Base-by-base conservation (phyloP, 1,140 invertebrate genomes). In the Meloidogyne exigua region DNA sequence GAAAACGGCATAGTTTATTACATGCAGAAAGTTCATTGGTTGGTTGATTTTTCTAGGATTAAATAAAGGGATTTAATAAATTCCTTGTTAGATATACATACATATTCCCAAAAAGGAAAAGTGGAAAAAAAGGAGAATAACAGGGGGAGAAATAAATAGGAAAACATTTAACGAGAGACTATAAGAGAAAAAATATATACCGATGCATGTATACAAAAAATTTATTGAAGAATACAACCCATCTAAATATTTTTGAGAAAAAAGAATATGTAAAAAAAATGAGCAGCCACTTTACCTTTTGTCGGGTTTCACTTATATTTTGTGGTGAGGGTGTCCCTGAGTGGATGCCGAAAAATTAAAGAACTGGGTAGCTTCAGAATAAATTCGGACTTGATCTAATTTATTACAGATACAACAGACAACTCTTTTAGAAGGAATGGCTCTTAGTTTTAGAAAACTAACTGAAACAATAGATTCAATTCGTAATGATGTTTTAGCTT, bases 1-100 rank as follows among this genome's bases (percentile, higher is more conserved):
- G 85, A 28, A 78, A 85, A 68, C 62, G 85, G 49, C 68, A 85
- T n/a, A 86, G 82, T 68, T 68, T 87, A 12, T 69, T 85, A 12
- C 79, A 85, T 25, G 81, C 83, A 49, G 85, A 87, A 64, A 87
- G 86, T 63, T 72, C 87, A 72, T 65, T 84, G 9, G 49, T 57
- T 57, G 1, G 49, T 57, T n/a, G 0, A 57, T n/a, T 57, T 57
- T 39, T 39, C 10, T 9, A 9, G 9, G 9, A 0, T 39, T 39
- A 39, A 7, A 7, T 39, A 9, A 32, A n/a, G 7, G 7, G 36
- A 39, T 39, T 39, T 9, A 39, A 3, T 39, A 39, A 39, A 39
- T 39, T 39, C 36, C 9, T 39, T 39, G 3, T 12, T 57, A n/a
- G 49, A 57, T n/a, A 57, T 57, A 9, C n/a, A n/a, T n/a, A n/a